These are phyloP conservation scores for Drosophila nr. medialis DNA, from an alignment of 2,888 invertebrate species.

Conservation along the genomic window DNA sequence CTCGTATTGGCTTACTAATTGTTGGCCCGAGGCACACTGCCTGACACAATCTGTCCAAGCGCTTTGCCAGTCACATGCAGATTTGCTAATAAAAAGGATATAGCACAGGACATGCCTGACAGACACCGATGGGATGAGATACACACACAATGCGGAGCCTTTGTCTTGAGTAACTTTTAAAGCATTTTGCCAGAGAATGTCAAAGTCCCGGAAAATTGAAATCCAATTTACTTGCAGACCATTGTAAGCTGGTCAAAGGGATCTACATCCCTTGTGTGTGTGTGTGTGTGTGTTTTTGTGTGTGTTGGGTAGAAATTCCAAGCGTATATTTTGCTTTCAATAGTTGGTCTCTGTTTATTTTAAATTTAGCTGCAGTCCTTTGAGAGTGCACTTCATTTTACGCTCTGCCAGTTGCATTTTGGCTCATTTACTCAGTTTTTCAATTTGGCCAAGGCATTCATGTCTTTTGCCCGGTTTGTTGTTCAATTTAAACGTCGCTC, in stretches of 20 bases:
- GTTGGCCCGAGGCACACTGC: conserved; percentile 20
- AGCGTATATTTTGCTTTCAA: conserved; percentile 23
- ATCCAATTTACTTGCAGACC: conserved; percentile 73
- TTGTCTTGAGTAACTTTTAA: conserved; percentile 51
- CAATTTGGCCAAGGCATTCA: conserved; percentile 17
- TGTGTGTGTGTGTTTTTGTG: conserved; percentile 15
- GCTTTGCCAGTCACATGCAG: conserved; percentile 15
- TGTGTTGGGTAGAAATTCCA: conserved; percentile 1
- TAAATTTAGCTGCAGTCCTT: conserved; percentile 49
- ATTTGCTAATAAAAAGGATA: conserved; percentile 18
- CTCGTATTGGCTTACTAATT: conserved; percentile 67
- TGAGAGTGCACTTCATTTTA: conserved; percentile 63
- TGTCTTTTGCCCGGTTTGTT: conserved; percentile 19
- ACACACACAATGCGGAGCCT: conserved; percentile 3
- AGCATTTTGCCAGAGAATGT: conserved; percentile 47
- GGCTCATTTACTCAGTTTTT: conserved; percentile 19
- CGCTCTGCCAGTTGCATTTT: conserved; percentile 65
- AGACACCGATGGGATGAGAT: background rate
- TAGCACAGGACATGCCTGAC: conserved; percentile 7
- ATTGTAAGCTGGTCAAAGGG: conserved; percentile 62
- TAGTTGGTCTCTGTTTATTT: conserved; percentile 43
- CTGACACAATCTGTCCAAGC: conserved; percentile 2
- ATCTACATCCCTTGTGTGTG: conserved; percentile 37
- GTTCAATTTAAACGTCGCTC: conserved; percentile 47
- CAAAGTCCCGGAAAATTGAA: conserved; percentile 50